These are phyloP conservation scores for Eustalomyia histrio DNA, from an alignment of 2,888 invertebrate species.

Conservation along the genomic window DNA sequence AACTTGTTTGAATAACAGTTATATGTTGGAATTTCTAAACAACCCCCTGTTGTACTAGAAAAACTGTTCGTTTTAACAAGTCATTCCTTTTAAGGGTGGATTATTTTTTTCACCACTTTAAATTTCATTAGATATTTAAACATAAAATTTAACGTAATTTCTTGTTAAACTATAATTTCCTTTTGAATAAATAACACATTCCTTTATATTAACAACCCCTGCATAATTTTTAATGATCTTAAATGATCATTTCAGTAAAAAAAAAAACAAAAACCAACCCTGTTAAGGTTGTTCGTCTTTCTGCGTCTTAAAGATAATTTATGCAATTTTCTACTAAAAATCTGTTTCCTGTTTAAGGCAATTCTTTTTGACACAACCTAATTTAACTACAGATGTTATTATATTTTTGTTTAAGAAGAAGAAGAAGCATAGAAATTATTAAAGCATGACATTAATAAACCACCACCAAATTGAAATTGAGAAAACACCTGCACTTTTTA, in stretches of 20 bases:
- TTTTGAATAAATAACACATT: background rate
- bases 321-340: slow-evolving; percentile 55
- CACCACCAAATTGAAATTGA: slow-evolving; percentile 30
- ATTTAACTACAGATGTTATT: slow-evolving; percentile 51
- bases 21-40: background rate
- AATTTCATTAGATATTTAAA: too few relatives aligned
- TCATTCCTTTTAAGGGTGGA: slow-evolving; percentile 15
- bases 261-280: slow-evolving; percentile 9
- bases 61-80: background rate
- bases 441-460: slow-evolving; percentile 37
- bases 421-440: slow-evolving; percentile 25
- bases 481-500: slow-evolving; percentile 34
- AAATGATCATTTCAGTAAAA: background rate
- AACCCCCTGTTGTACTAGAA: background rate
- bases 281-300: background rate
- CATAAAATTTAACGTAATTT: slow-evolving; percentile 22
- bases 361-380: slow-evolving; percentile 31
- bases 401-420: slow-evolving; percentile 21
- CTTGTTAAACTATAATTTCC: slow-evolving; percentile 14
- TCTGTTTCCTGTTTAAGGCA: slow-evolving; percentile 59
- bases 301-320: slow-evolving; percentile 51
- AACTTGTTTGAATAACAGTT: background rate
- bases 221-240: slow-evolving; percentile 3
- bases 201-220: slow-evolving; percentile 25
- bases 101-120: background rate